Base-by-base conservation (phyloP, 64 coral and sea anemone species). In the Actinia tenebrosa region DNA sequence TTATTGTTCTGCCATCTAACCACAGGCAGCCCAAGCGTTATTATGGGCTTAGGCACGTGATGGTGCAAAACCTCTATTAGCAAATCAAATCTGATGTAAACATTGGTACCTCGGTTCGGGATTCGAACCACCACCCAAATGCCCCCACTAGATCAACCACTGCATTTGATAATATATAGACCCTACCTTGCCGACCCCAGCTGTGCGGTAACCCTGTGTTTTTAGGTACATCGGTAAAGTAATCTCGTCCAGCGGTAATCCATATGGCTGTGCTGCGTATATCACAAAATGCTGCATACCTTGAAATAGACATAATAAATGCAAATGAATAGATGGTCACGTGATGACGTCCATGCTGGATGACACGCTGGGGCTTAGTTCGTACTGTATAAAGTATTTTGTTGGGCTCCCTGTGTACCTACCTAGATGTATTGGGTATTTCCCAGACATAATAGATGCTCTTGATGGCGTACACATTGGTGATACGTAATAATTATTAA, bases 401-500 rank as follows among this genome's bases (percentile, higher is more conserved):
- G 22, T n/a, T 14, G 46, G 47, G 27, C 80, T 66, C 1, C 63
- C 22, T 52, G 44, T 85, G 22, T 71, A 86, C 92, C 5, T 95
- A 98, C 96, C 96, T 44, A 98, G 86, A 90, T 95, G 96, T n/a
- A 94, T 98, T 0, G 96, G 93, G 45, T 95, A 89, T 80, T 95
- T 95, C 50, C 96, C 96, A 3, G 96, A 92, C 96, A 98, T 95
- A 44, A 98, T 89, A 10, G 96, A 95, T 37, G 97, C 93, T 9
- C 97, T 88, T 16, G 90, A 92, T 18, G 97, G 97, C 17, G 97
- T 99, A 64, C 93, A 99, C 86, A 99, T 92, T 0, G 97, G 97
- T 10, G 97, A 93, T 63, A 99, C 97, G 61, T 99, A 99, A 64
- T 99, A 99, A 46, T 95, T 99, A 89, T 99, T 95, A 58, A 99